A percentile compares a stretch with the other conserved stretches of the same genome.
Conservation (phyloP, 2,797 vertebrate genomes). For the Gephyroberyx darwinii region DNA sequence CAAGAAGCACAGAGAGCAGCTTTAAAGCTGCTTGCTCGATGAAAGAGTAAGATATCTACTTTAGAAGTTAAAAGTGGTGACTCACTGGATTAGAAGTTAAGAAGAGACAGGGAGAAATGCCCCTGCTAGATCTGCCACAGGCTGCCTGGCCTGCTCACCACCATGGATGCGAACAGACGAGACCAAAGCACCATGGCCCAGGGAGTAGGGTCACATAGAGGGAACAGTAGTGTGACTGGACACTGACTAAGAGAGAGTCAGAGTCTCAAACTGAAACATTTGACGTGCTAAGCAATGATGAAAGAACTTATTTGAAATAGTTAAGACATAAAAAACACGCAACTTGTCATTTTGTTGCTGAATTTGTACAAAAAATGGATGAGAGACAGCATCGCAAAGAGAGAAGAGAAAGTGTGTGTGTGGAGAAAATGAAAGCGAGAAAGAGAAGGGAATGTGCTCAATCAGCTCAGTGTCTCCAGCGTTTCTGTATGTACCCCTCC, state of each 20-base stretch:
- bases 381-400: constrained; percentile 2
- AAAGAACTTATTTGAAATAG: not conserved
- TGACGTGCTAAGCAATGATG: too few species aligned
- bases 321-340: not conserved
- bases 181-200: constrained; percentile 1
- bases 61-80: constrained; percentile 67
- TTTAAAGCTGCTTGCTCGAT: constrained; percentile 63
- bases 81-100: constrained; percentile 61
- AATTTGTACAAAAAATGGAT: too few species aligned
- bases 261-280: not conserved
- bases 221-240: not conserved
- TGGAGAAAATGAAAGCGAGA: not conserved
- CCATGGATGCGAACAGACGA: constrained; percentile 29
- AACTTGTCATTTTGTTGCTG: too few species aligned
- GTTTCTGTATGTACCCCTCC: constrained; percentile 40
- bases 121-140: constrained; percentile 34
- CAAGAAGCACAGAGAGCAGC: constrained; percentile 30
- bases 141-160: constrained; percentile 28
- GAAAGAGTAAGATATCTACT: constrained; percentile 62
- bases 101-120: constrained; percentile 48
- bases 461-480: constrained; percentile 35
- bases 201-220: constrained; percentile 22
- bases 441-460: constrained; percentile 29
- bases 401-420: not conserved
- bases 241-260: not conserved